Base-by-base conservation (phyloP, 2,113 vertebrate species). In the Sebastes schlegelii region DNA sequence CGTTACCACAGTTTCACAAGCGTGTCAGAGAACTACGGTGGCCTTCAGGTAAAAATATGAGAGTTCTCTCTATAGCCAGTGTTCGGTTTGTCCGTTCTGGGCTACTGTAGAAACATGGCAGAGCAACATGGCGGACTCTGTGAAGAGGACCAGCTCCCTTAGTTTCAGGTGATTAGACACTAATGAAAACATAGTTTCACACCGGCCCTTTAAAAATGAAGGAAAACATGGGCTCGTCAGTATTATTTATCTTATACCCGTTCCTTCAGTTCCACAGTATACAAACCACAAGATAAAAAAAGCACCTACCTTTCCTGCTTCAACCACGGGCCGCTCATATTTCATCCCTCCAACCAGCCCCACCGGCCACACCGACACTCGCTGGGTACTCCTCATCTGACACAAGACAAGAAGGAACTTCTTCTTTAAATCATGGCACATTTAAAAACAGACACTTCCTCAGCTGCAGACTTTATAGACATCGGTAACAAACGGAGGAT, bases 321-420 rank as follows among this genome's bases (percentile, higher is more conserved):
- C 96, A 49, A 98, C 96, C 52, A 95, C 95, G 1, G 97, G 97
- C 19, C 96, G 92, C 93, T 98, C 97, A 8, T 96, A 98, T 16
- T 96, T 95, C 95, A 98, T 96, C 66, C 96, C 97, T 0, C 97
- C 97, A 42, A 98, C 97, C 52, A 98, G 94, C 23, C 97, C 97
- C 76, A 98, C 97, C 0, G 97, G 97, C 97, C 97, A 98, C 62
- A 98, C 97, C 0, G 97, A 97, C 11, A 98, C 97, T 5, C 94
- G 95, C 60, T 92, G 92, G 10, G 97, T 98, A 88, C 91, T 93
- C 57, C 97, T 96, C 96, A 98, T 98, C 97, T 98, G 86, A 23
- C 13, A 52, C 51, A 54, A 92, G 52, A 86, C 34, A 65, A 46
- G 16, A 66, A 66, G 9, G 19, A 70, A 4, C 21, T 55, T 14